phyloP scores from a whole-genome alignment of 2,797 vertebrate species.

The Crax fasciolata region DNA sequence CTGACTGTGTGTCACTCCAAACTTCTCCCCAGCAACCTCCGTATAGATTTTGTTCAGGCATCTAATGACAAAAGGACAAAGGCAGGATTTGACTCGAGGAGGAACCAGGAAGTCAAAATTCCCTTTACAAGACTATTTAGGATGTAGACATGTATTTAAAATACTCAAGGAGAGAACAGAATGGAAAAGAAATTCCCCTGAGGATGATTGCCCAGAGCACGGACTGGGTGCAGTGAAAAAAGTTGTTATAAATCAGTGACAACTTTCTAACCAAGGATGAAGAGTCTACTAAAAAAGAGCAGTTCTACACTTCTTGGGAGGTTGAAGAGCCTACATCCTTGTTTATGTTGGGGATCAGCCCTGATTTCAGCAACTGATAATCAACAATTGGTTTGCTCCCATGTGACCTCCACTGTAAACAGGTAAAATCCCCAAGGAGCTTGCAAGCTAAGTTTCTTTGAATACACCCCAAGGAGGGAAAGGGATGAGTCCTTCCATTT shows the following conservation, averaged over 20 bases:
- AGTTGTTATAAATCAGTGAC: neutral
- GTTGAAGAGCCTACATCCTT: neutral
- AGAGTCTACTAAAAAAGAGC: neutral
- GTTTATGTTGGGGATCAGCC: neutral
- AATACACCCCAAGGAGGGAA: neutral
- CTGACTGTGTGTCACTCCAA: neutral
- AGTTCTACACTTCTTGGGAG: neutral
- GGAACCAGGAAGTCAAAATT: neutral
- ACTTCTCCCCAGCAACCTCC: neutral
- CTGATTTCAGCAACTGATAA: constrained; percentile 14
- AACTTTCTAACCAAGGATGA: neutral
- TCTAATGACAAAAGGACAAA: neutral
- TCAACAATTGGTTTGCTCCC: neutral
- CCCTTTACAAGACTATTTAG: neutral
- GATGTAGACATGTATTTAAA: neutral
- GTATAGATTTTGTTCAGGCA: neutral
- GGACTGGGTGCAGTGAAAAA: neutral
- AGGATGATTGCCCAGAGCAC: neutral
- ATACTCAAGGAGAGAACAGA: neutral
- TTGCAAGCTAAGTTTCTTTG: neutral
- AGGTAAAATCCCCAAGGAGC: neutral
- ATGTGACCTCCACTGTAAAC: neutral
- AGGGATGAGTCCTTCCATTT: neutral
- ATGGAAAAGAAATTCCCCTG: neutral
- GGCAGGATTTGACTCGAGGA: neutral